phyloP scores from a whole-genome alignment of 1,140 invertebrate genomes.

The Drosophila burlai region DNA sequence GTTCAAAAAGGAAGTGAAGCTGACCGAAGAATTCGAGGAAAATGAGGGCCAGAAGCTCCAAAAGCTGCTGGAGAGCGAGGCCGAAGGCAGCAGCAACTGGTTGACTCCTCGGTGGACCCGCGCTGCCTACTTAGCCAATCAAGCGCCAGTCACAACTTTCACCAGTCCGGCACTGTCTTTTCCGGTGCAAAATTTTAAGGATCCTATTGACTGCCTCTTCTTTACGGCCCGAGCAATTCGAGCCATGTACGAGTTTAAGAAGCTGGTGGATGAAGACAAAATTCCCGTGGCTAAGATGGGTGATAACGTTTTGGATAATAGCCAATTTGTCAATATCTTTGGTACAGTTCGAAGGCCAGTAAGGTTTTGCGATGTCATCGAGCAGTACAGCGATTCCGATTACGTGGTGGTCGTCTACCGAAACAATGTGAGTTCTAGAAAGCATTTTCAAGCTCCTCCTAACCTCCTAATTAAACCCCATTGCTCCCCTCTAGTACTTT shows the following conservation, averaged over 20 bases:
- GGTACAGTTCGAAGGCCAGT: slow-evolving; percentile 93
- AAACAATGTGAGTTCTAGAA: slow-evolving; percentile 89
- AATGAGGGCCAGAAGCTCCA: slow-evolving; percentile 90
- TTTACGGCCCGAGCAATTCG: slow-evolving; percentile 90
- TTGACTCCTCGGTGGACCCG: slow-evolving; percentile 92
- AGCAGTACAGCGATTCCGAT: slow-evolving; percentile 88
- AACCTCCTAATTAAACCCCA: neutral
- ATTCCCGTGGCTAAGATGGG: slow-evolving; percentile 92
- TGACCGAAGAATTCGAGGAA: slow-evolving; percentile 89
- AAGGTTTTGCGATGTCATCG: slow-evolving; percentile 88
- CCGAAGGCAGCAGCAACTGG: slow-evolving; percentile 89
- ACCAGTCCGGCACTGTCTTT: slow-evolving; percentile 92
- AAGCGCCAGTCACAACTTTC: slow-evolving; percentile 90
- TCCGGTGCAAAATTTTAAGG: slow-evolving; percentile 88
- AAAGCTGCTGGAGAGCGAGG: slow-evolving; percentile 87
- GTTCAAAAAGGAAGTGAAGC: slow-evolving; percentile 49
- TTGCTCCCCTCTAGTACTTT: slow-evolving; percentile 88
- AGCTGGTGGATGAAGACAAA: slow-evolving; percentile 89
- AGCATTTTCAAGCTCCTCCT: too few relatives aligned
- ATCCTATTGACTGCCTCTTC: slow-evolving; percentile 87
- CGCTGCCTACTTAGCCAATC: slow-evolving; percentile 90
- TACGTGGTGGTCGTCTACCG: slow-evolving; percentile 93
- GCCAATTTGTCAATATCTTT: slow-evolving; percentile 94
- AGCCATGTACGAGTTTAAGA: slow-evolving; percentile 89
- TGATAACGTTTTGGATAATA: slow-evolving; percentile 93